Conservation (phyloP, 2,888 invertebrate species). For the Gnatocerus cornutus region DNA sequence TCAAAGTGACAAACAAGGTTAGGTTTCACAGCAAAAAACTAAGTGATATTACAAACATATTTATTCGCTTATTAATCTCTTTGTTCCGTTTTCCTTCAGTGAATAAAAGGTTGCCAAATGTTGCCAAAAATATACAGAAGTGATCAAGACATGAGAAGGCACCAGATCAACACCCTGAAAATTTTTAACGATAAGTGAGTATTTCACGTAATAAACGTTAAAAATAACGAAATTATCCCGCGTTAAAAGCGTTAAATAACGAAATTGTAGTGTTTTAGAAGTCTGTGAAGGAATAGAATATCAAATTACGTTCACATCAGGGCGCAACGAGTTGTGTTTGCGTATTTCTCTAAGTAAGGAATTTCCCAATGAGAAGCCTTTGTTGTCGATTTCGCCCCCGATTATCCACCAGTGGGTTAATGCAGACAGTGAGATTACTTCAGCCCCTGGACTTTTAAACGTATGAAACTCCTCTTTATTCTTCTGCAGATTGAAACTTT, state of each 20-base stretch:
- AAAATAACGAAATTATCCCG: slow-evolving; percentile 12
- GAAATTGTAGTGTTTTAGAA: slow-evolving; percentile 77
- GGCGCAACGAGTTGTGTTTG: slow-evolving; percentile 78
- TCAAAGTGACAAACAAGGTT: slow-evolving; percentile 4
- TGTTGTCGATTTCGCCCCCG: slow-evolving; percentile 78
- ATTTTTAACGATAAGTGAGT: slow-evolving; percentile 86
- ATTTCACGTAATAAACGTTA: too few species aligned
- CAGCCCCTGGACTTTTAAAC: slow-evolving; percentile 84
- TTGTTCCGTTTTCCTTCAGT: background rate
- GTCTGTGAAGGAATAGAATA: slow-evolving; percentile 82
- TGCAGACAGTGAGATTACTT: slow-evolving; percentile 79
- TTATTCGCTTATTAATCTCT: background rate
- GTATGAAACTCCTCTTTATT: slow-evolving; percentile 67
- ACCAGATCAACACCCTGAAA: slow-evolving; percentile 87
- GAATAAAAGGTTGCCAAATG: slow-evolving; percentile 67
- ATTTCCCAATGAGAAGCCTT: slow-evolving; percentile 85
- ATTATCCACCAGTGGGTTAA: slow-evolving; percentile 84
- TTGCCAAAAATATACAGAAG: slow-evolving; percentile 74
- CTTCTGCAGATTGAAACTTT: slow-evolving; percentile 17
- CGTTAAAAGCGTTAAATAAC: slow-evolving; percentile 28
- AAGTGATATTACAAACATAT: background rate
- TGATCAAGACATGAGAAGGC: slow-evolving; percentile 77
- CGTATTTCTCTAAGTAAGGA: slow-evolving; percentile 79
- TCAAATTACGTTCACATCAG: slow-evolving; percentile 80
- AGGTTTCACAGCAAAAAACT: background rate